These are phyloP conservation scores for Drosophila rubida DNA, from an alignment of 2,888 invertebrate genomes.

Conservation along the genomic window DNA sequence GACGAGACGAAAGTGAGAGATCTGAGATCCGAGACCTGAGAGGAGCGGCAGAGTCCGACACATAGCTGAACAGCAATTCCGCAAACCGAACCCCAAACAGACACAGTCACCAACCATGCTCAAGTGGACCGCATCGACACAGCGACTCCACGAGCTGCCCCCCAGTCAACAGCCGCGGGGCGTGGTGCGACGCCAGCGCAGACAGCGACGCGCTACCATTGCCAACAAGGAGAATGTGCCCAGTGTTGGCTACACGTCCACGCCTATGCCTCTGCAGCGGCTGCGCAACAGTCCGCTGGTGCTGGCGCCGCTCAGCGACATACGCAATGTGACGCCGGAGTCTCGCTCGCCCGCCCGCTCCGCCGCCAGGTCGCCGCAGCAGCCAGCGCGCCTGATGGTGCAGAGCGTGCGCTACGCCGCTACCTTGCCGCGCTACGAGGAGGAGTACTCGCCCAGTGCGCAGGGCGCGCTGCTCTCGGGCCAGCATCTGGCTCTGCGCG, in stretches of 20 bases:
- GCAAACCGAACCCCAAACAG: neutral
- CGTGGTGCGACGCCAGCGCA: conserved; percentile 56
- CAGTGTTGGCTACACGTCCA: conserved; percentile 70
- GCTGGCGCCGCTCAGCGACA: conserved; percentile 78
- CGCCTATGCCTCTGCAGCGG: conserved; percentile 69
- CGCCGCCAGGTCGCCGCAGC: neutral
- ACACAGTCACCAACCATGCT: conserved; percentile 69
- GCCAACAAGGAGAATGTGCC: conserved; percentile 82
- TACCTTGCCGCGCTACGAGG: conserved; percentile 83
- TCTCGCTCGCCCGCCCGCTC: conserved; percentile 45
- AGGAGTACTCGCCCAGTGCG: conserved; percentile 84
- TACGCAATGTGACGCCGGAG: conserved; percentile 77
- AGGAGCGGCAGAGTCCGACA: conserved; percentile 25
- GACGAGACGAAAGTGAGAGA: conserved; percentile 14
- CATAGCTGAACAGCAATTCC: conserved; percentile 10
- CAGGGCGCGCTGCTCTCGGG: conserved; percentile 65
- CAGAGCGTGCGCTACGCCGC: conserved; percentile 78
- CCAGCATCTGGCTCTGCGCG: conserved; percentile 82
- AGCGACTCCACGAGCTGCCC: conserved; percentile 66
- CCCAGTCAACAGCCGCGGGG: conserved; percentile 7
- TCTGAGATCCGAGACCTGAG: conserved; percentile 18
- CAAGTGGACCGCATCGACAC: conserved; percentile 83
- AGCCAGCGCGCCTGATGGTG: conserved; percentile 21
- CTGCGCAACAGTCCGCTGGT: conserved; percentile 76
- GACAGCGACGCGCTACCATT: conserved; percentile 78